Evolutionary conservation across 2,113 vertebrate genomes (phyloP), one percentile per base, ranked within the genome.

Genomic region (Setophaga petechia): DNA sequence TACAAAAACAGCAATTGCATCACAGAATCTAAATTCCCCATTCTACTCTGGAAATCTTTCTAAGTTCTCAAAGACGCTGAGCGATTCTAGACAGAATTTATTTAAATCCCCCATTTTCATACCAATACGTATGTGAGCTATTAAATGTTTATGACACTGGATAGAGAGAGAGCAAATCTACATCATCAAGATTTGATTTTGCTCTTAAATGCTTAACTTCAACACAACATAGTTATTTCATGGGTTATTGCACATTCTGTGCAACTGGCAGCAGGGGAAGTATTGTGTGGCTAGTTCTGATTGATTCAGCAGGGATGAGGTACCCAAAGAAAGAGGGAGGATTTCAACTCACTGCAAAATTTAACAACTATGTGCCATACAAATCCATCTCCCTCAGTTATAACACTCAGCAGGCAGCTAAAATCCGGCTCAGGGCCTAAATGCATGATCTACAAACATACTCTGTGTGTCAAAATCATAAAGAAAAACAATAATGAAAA

Each of bases 391-490:
- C 6, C 63, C 25, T 61, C 33, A 43, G 23, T 51, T 65, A 51
- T 5, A 79, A 74, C 23, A 28, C 12, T 46, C 16, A 0, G 0
- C 1, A 1, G 28, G 57, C 21, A 77, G 51, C 21, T 61, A 73
- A 80, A 91, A 61, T 41, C 23, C 63, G 68, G 5, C 35, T 51
- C 21, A 35, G 12, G 27, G 4, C 8, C 24, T 24, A 75, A n/a
- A 17, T n/a, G 28, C 15, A 9, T 10, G 13, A 43, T 68, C n/a
- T 25, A 44, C 39, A 80, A 76, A 86, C 30, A 52, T 51, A n/a
- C 27, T 61, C 30, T 3, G 0, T 21, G 6, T 47, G 17, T 31
- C n/a, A 47, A 49, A 12, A 35, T 27, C 0, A 0, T 52, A 35
- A 76, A 31, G n/a, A 55, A 55, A 89, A 76, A 18, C 4, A 9